A percentile compares a stretch with the other conserved stretches of the same genome.
phyloP scores from a whole-genome alignment of 2,797 vertebrate species.

The Neostethus bicornis region DNA sequence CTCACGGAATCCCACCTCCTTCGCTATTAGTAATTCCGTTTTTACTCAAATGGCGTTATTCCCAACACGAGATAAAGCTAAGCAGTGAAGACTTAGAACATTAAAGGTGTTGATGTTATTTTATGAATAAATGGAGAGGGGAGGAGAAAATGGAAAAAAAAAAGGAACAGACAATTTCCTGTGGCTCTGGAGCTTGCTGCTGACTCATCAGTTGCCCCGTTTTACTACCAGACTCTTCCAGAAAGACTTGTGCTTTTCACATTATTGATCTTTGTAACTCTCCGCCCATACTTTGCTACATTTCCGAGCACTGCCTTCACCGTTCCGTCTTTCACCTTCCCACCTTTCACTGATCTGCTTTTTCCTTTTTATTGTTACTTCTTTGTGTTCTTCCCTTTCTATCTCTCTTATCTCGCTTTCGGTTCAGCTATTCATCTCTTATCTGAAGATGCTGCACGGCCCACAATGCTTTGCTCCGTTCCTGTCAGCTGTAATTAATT shows the following conservation, averaged over 20 bases:
- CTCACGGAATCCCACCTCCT: no score
- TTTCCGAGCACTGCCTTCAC: conserved; percentile 19
- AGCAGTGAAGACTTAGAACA: no score
- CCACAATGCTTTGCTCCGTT: conserved; percentile 70
- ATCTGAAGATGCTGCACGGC: conserved; percentile 40
- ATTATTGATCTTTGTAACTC: conserved; percentile 18
- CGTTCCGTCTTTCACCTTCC: neutral
- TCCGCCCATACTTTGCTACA: neutral
- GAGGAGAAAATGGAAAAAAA: conserved; percentile 1
- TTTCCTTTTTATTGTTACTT: neutral
- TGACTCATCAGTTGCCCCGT: conserved; percentile 50
- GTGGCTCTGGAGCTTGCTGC: conserved; percentile 21
- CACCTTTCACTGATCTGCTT: neutral
- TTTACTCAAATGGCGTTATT: no score
- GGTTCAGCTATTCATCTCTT: conserved; percentile 19
- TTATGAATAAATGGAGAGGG: conserved; percentile 9
- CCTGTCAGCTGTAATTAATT: conserved; percentile 77
- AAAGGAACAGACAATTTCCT: conserved; percentile 26
- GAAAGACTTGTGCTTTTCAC: conserved; percentile 34
- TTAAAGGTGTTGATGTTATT: conserved; percentile 19
- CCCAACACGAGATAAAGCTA: no score
- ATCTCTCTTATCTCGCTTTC: conserved; percentile 18
- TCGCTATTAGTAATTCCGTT: no score
- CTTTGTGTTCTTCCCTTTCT: neutral
- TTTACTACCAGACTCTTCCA: conserved; percentile 41